Evolutionary conservation across 1,140 invertebrate genomes (phyloP).

Genomic region (Cepaea nemoralis): DNA sequence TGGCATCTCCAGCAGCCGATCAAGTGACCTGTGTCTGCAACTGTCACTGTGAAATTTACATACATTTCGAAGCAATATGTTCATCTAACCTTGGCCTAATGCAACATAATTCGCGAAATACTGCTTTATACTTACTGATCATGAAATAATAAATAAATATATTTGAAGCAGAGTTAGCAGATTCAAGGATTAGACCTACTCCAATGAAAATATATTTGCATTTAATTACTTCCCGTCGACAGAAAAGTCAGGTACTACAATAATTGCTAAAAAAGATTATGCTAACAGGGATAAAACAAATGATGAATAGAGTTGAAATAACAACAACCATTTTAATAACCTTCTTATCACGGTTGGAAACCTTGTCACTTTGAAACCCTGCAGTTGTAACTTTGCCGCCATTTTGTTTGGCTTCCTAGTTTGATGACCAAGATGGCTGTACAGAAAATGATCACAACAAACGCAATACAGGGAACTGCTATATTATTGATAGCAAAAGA

Average conservation of each 20-base stretch:
- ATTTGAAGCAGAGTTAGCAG: constrained; percentile 16
- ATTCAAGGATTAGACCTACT: constrained; percentile 1
- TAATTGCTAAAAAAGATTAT: not conserved
- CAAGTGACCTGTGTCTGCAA: no score
- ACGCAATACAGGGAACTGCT: not conserved
- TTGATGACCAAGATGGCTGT: not conserved
- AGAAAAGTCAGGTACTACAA: not conserved
- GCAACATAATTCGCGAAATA: not conserved
- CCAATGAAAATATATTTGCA: not conserved
- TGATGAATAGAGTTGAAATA: not conserved
- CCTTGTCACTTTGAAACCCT: not conserved
- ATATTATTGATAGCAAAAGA: constrained; percentile 8
- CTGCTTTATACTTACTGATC: not conserved
- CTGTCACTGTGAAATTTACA: no score
- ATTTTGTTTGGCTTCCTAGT: not conserved
- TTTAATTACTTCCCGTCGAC: constrained; percentile 5
- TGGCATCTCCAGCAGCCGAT: no score
- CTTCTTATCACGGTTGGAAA: constrained; percentile 12
- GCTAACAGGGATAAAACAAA: constrained; percentile 14
- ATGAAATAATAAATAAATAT: constrained; percentile 24
- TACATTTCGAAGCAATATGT: no score
- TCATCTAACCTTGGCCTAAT: no score
- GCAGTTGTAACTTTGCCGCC: not conserved
- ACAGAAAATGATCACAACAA: not conserved
- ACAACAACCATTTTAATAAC: constrained; percentile 9